These are phyloP conservation scores for Gavialis gangeticus DNA, from an alignment of 2,113 vertebrate genomes.

Conservation along the genomic window DNA sequence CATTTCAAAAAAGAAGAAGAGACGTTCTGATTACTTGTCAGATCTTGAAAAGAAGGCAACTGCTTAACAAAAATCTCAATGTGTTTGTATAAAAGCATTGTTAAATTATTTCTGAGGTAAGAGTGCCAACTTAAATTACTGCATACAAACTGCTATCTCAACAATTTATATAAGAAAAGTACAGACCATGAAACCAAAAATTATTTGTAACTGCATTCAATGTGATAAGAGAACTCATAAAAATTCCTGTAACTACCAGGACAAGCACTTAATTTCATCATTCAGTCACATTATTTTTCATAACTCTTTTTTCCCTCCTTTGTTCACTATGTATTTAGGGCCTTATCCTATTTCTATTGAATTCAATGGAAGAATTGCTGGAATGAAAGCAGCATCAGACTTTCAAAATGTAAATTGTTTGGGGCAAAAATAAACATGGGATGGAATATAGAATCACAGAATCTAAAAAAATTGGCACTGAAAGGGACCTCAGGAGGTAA, in stretches of 20 bases:
- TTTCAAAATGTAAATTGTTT: background rate
- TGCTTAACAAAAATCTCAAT: background rate
- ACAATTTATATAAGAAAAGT: background rate
- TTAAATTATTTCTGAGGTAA: conserved; percentile 11
- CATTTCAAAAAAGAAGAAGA: conserved; percentile 8
- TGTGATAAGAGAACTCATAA: background rate
- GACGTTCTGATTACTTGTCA: background rate
- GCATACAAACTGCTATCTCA: background rate
- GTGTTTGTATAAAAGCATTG: background rate
- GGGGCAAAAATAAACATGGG: background rate
- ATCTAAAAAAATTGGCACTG: too few relatives aligned
- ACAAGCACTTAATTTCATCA: background rate
- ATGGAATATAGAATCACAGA: too few relatives aligned
- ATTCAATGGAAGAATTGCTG: background rate
- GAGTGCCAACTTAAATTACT: background rate
- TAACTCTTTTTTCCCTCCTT: background rate
- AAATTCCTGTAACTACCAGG: background rate
- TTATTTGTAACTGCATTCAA: background rate
- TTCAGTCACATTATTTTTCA: background rate
- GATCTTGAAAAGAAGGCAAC: conserved; percentile 3
- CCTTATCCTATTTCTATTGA: background rate
- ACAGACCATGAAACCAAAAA: background rate
- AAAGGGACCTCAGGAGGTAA: too few relatives aligned
- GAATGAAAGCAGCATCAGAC: background rate
- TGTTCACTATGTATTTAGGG: background rate